Conservation (phyloP, 2,888 invertebrate species). For the Polyommatus iphigenia region DNA sequence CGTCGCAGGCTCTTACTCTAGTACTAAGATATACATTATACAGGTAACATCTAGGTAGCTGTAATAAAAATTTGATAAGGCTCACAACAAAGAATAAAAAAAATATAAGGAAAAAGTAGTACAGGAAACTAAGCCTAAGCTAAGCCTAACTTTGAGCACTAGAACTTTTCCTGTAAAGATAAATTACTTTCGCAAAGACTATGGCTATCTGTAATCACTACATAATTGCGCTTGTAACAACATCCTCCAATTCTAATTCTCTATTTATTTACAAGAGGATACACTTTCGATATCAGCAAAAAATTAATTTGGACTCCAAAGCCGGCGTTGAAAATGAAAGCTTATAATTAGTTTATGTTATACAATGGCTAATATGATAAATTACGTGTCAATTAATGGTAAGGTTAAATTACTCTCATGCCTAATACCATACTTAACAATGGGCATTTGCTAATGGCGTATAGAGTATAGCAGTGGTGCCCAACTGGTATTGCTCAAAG, state of each 20-base stretch:
- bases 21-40: too few species aligned
- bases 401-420: constrained; percentile 22
- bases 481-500: too few species aligned
- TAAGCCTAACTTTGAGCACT: neutral
- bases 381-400: constrained; percentile 28
- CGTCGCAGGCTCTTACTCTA: too few species aligned
- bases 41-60: too few species aligned
- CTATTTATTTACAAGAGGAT: constrained; percentile 14
- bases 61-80: too few species aligned
- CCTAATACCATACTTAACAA: neutral
- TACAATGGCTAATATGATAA: constrained; percentile 27
- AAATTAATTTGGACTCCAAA: constrained; percentile 25
- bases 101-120: too few species aligned
- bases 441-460: neutral
- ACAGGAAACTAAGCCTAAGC: neutral
- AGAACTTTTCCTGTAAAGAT: neutral
- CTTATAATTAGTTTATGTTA: constrained; percentile 4
- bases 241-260: constrained; percentile 12
- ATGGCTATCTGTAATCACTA: constrained; percentile 23
- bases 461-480: too few species aligned
- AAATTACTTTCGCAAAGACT: constrained; percentile 23
- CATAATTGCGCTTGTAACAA: constrained; percentile 9
- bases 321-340: constrained; percentile 21
- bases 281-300: constrained; percentile 25
- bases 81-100: too few species aligned